Percentiles rank a stretch among this genome's conserved stretches.
phyloP scores from a whole-genome alignment of 2,797 vertebrate species.

The Pitangus sulphuratus region DNA sequence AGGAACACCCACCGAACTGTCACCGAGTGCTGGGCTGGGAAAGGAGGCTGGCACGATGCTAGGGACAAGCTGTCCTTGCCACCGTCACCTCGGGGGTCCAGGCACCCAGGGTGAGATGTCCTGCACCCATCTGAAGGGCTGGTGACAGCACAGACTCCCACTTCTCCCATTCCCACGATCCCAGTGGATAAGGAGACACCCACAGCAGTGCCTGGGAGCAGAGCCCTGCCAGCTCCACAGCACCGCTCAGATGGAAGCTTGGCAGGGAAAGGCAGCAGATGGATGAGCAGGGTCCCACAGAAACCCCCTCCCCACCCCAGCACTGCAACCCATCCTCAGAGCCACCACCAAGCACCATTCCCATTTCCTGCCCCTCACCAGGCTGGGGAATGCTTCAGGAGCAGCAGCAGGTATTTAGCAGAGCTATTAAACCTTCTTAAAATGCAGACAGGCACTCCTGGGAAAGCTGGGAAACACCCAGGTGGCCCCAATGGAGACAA shows the following conservation, averaged over 20 bases:
- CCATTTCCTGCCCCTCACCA: neutral
- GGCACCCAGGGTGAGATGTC: neutral
- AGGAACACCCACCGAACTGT: neutral
- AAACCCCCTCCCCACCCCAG: rapidly evolving
- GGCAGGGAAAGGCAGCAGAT: neutral
- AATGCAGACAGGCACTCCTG: neutral
- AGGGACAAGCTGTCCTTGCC: neutral
- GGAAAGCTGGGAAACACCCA: neutral
- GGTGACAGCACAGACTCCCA: neutral
- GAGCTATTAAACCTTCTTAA: neutral
- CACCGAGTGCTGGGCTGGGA: rapidly evolving
- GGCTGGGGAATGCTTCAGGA: neutral
- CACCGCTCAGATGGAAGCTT: neutral
- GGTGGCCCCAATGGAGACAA: neutral
- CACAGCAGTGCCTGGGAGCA: neutral
- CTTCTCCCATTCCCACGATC: rapidly evolving
- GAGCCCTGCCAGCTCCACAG: neutral
- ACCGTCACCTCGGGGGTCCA: rapidly evolving
- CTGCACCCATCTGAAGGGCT: neutral
- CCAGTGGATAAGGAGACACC: rapidly evolving
- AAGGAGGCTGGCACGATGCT: neutral
- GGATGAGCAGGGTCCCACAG: rapidly evolving
- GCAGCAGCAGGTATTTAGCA: neutral
- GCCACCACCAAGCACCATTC: neutral
- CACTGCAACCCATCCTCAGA: neutral